Percentiles rank a stretch among this genome's conserved stretches.
These are phyloP conservation scores for Epistrophe eligans DNA, from an alignment of 2,888 invertebrate genomes.

Conservation along the genomic window DNA sequence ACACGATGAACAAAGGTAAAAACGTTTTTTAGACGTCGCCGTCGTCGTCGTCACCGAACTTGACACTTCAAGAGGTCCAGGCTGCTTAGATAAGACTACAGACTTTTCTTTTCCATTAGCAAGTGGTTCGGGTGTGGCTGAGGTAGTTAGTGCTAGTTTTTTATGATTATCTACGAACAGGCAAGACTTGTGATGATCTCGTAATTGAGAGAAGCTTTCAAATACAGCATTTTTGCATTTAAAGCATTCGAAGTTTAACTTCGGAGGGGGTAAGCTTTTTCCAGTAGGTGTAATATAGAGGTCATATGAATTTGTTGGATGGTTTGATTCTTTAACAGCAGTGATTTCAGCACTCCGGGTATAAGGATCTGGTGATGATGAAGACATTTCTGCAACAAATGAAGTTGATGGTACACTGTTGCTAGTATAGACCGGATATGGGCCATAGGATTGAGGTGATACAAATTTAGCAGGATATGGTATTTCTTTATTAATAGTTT, in stretches of 20 bases:
- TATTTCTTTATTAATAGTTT: not conserved
- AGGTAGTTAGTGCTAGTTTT: conserved; percentile 11
- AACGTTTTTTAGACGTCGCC: conserved; percentile 84
- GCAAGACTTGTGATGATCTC: conserved; percentile 88
- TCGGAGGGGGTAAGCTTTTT: conserved; percentile 35
- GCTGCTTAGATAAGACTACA: not conserved
- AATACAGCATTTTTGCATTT: conserved; percentile 89
- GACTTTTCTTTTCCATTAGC: not conserved
- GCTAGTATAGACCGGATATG: conserved; percentile 11
- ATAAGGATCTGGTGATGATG: not conserved
- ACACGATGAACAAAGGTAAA: conserved; percentile 92
- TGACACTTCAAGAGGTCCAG: conserved; percentile 20
- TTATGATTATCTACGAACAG: conserved; percentile 26
- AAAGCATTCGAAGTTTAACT: conserved; percentile 86
- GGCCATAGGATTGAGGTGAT: conserved; percentile 70
- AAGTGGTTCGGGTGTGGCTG: not conserved
- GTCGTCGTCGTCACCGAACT: not conserved
- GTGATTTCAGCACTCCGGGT: not conserved
- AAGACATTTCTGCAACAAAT: not conserved
- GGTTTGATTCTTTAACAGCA: not conserved
- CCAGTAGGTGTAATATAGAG: conserved; percentile 17
- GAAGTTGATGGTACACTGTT: not conserved
- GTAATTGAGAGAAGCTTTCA: conserved; percentile 87
- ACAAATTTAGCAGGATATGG: conserved; percentile 49
- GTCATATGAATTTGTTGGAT: conserved; percentile 28